A percentile compares a stretch with the other conserved stretches of the same genome.
These are phyloP conservation scores for Ostrea edulis DNA, from an alignment of 1,140 invertebrate genomes.

Conservation along the genomic window DNA sequence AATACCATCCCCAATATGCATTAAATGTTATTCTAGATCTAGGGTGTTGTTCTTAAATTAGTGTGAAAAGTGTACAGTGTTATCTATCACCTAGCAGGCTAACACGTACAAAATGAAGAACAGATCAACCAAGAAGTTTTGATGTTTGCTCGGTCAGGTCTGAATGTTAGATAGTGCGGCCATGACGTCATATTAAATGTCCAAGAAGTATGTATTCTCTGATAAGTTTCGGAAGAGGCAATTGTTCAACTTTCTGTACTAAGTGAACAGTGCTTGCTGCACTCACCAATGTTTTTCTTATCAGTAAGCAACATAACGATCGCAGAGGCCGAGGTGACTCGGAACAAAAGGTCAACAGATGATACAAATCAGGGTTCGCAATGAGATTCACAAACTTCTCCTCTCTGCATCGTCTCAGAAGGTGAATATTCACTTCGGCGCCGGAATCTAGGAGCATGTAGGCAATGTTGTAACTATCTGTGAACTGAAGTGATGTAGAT, in stretches of 20 bases:
- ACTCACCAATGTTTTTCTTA: constrained; percentile 65
- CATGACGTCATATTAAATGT: constrained; percentile 51
- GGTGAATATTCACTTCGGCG: constrained; percentile 58
- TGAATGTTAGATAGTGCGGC: too few relatives aligned
- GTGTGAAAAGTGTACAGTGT: too few relatives aligned
- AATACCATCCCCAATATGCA: too few relatives aligned
- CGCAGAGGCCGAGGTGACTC: constrained; percentile 61
- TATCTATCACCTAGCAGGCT: too few relatives aligned
- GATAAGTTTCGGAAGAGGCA: constrained; percentile 68
- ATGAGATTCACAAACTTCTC: constrained; percentile 65
- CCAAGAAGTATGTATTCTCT: constrained; percentile 69
- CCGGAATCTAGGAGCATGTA: constrained; percentile 68
- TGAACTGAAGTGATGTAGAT: constrained; percentile 66
- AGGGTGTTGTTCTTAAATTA: too few relatives aligned
- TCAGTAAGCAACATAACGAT: constrained; percentile 61
- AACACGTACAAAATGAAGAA: too few relatives aligned
- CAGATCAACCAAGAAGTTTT: too few relatives aligned
- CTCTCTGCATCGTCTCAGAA: constrained; percentile 63
- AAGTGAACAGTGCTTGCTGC: constrained; percentile 59
- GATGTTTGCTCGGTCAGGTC: neutral
- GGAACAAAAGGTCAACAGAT: constrained; percentile 60
- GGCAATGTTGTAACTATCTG: constrained; percentile 59
- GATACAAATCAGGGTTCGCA: constrained; percentile 62
- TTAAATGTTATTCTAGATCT: too few relatives aligned
- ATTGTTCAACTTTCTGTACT: constrained; percentile 65